These are phyloP conservation scores for Epistrophella euchroma DNA, from an alignment of 2,888 invertebrate species.

Conservation along the genomic window DNA sequence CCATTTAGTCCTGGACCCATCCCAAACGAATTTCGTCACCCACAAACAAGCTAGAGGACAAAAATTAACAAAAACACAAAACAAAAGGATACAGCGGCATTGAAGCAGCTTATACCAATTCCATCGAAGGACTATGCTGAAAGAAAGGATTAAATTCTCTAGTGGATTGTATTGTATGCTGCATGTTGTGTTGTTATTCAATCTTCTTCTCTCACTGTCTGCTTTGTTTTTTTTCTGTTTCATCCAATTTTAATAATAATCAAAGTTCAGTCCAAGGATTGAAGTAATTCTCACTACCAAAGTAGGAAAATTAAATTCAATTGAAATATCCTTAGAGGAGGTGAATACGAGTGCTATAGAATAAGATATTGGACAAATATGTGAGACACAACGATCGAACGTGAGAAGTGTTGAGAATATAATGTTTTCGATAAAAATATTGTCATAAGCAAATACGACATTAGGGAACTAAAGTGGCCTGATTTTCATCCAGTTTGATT, in stretches of 20 bases:
- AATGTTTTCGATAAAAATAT: background rate
- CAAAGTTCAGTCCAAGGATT: conserved; percentile 61
- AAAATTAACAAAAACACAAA: conserved; percentile 32
- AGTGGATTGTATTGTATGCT: conserved; percentile 64
- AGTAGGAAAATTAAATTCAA: conserved; percentile 58
- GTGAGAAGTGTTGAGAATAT: conserved; percentile 46
- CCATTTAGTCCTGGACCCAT: conserved; percentile 60
- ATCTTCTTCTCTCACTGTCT: conserved; percentile 60
- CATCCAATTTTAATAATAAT: conserved; percentile 51
- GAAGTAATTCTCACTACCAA: conserved; percentile 3
- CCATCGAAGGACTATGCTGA: conserved; percentile 1
- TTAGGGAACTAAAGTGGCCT: too few relatives aligned
- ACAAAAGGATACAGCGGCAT: conserved; percentile 36
- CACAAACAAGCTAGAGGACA: conserved; percentile 35
- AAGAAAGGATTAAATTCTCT: conserved; percentile 49
- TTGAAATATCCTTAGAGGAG: conserved; percentile 33
- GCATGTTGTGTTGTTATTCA: conserved; percentile 58
- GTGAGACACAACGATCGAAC: conserved; percentile 8
- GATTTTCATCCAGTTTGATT: too few relatives aligned
- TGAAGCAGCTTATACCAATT: conserved; percentile 54
- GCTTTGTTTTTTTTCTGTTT: conserved; percentile 55
- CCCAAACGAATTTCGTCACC: conserved; percentile 66
- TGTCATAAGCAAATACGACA: too few relatives aligned
- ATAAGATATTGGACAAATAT: conserved; percentile 21
- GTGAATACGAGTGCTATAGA: background rate